These are phyloP conservation scores for Coluber constrictor DNA, from an alignment of 2,797 vertebrate species.

Conservation along the genomic window DNA sequence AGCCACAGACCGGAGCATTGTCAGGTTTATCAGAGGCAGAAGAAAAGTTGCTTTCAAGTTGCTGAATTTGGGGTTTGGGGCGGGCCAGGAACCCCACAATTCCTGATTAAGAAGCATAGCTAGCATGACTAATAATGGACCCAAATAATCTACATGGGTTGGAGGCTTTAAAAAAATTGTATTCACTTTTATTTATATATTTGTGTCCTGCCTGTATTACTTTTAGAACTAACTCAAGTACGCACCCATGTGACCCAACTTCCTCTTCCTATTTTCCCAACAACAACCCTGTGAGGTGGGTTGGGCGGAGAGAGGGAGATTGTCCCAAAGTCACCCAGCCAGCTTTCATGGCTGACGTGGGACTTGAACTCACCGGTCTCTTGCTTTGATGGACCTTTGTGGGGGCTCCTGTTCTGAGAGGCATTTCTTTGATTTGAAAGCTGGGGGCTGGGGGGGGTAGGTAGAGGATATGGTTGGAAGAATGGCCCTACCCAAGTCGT, in stretches of 20 bases:
- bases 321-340: background rate
- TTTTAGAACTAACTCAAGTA: background rate
- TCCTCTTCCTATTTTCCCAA: background rate
- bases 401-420: background rate
- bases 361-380: background rate
- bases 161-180: background rate
- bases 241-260: background rate
- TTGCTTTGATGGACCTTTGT: background rate
- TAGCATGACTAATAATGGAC: background rate
- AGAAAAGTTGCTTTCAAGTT: background rate
- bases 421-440: background rate
- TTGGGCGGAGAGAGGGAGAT: background rate
- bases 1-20: background rate
- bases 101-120: background rate
- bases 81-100: background rate
- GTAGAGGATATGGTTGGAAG: background rate
- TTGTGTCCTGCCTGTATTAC: background rate
- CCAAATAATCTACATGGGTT: background rate
- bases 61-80: background rate
- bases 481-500: accelerated
- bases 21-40: background rate
- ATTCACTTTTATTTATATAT: background rate
- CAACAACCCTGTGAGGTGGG: background rate
- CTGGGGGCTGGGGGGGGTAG: background rate
- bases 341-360: background rate